Evolutionary conservation across 2,888 invertebrate species (phyloP).

Genomic region (Temnothorax unifasciatus): DNA sequence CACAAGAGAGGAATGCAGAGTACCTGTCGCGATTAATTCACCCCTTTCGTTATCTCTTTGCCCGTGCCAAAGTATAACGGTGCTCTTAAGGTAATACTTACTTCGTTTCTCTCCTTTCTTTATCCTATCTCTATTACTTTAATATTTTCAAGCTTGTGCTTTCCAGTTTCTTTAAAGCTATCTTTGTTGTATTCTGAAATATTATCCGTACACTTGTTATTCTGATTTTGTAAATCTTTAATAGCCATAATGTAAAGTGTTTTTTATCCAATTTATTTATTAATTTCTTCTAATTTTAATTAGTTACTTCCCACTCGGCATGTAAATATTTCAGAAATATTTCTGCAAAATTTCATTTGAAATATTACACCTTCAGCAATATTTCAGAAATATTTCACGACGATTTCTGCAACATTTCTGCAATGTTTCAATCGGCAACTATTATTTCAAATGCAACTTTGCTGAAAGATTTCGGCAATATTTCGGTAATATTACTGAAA

Average conservation of each 20-base stretch:
- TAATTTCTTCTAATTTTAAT: not conserved
- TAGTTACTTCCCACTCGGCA: too few species aligned
- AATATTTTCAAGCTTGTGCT: not conserved
- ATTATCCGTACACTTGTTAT: not conserved
- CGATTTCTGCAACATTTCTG: too few species aligned
- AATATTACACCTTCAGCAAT: too few species aligned
- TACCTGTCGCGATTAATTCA: constrained; percentile 65
- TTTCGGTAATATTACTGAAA: too few species aligned
- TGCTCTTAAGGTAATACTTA: constrained; percentile 57
- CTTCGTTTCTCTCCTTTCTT: constrained; percentile 21
- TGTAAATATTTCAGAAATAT: too few species aligned
- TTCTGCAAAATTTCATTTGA: too few species aligned
- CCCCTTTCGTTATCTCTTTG: constrained; percentile 65
- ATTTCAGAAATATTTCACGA: too few species aligned
- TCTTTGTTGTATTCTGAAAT: not conserved
- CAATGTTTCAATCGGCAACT: too few species aligned
- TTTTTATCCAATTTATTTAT: not conserved
- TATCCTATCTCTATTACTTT: constrained; percentile 13
- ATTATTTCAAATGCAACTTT: too few species aligned
- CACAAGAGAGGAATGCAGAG: constrained; percentile 55
- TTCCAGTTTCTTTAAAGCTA: not conserved
- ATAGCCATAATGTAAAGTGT: not conserved
- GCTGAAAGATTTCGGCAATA: too few species aligned
- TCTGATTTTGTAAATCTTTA: not conserved
- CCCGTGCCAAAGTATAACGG: constrained; percentile 57